Percentiles rank a stretch among this genome's conserved stretches.
Conservation (phyloP, 2,113 vertebrate species). For the Anguilla japonica region DNA sequence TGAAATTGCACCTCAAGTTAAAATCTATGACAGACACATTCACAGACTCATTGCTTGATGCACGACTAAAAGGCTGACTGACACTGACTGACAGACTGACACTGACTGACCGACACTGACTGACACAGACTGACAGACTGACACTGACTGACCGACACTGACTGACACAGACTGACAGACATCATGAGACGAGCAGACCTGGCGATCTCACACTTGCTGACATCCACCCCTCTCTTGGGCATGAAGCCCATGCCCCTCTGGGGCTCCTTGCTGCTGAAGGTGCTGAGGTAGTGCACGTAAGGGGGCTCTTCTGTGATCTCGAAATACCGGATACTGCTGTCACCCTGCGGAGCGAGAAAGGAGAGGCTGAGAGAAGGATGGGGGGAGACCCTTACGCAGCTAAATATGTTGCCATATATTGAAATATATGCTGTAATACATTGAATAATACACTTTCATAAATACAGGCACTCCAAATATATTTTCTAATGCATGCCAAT, state of each 20-base stretch:
- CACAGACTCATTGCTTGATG: background rate
- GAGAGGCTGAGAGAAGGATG: background rate
- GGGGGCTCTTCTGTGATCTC: constrained; percentile 92
- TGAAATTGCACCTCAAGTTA: too few species aligned
- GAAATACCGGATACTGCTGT: constrained; percentile 98
- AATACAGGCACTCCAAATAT: too few species aligned
- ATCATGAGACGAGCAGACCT: constrained; percentile 68
- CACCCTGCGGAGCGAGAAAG: constrained; percentile 71
- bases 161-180: background rate
- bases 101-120: background rate
- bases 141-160: background rate
- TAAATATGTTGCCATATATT: too few species aligned
- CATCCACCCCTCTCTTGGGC: constrained; percentile 92
- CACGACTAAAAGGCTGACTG: background rate
- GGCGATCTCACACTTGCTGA: constrained; percentile 96
- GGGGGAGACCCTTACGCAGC: background rate
- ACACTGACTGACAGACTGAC: background rate
- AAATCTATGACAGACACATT: background rate
- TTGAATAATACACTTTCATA: too few species aligned
- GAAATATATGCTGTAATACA: too few species aligned
- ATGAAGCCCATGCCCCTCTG: constrained; percentile 97
- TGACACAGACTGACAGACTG: background rate
- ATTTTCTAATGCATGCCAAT: too few species aligned
- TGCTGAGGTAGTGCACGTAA: constrained; percentile 94
- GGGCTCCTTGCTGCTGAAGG: constrained; percentile 94